phyloP scores from a whole-genome alignment of 2,113 vertebrate genomes.

The Dasyurus viverrinus region DNA sequence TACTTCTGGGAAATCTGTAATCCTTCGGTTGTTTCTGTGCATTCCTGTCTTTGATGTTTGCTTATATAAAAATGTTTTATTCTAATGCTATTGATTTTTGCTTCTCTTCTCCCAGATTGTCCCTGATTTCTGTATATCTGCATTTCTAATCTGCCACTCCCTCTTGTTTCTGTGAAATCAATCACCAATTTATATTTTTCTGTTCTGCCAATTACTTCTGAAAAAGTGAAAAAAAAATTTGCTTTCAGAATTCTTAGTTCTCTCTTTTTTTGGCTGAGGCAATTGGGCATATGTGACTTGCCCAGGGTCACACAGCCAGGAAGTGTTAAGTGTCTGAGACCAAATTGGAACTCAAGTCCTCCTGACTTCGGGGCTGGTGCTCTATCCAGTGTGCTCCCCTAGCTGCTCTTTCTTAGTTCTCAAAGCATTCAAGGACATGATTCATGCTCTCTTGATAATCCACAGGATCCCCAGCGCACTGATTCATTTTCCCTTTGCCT shows the following conservation, averaged over 20 bases:
- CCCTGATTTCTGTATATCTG: background rate
- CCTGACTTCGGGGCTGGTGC: too few species aligned
- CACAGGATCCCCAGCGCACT: background rate
- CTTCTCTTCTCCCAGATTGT: background rate
- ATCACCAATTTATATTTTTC: background rate
- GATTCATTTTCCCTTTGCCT: background rate
- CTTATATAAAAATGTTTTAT: background rate
- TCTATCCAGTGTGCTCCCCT: too few species aligned
- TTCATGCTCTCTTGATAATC: background rate
- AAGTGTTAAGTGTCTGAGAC: too few species aligned
- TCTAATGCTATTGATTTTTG: background rate
- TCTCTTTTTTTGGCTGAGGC: background rate
- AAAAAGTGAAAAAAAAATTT: background rate
- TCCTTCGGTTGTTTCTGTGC: background rate
- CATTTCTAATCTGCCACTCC: background rate
- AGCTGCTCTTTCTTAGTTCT: background rate
- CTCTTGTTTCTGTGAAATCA: background rate
- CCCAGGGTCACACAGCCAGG: too few species aligned
- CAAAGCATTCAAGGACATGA: background rate
- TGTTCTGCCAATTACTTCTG: background rate
- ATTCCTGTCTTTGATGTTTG: background rate
- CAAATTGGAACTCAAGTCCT: too few species aligned
- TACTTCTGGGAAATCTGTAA: background rate
- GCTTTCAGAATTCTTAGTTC: background rate
- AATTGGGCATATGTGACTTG: too few species aligned